Conservation (phyloP, 2,888 invertebrate genomes). For the Drosophila nigritarsus region DNA sequence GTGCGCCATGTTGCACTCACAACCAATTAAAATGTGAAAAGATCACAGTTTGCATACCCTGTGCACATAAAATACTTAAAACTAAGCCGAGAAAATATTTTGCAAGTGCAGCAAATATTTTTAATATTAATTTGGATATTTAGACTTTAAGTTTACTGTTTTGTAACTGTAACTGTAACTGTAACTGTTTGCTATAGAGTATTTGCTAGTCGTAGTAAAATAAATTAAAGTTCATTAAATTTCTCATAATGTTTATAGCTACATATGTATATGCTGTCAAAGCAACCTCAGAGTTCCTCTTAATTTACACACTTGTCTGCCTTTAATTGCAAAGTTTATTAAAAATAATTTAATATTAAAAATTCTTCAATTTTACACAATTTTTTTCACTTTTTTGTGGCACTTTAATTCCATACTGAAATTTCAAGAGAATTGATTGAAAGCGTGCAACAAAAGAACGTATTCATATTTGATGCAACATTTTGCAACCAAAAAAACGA, state of each 20-base stretch:
- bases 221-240: too few species aligned
- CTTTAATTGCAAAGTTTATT: neutral
- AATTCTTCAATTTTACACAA: too few species aligned
- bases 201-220: neutral
- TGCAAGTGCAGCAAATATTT: neutral
- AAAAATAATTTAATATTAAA: neutral
- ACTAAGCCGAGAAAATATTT: neutral
- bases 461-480: neutral
- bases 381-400: neutral
- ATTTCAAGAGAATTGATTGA: neutral
- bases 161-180: too few species aligned
- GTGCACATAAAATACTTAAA: too few species aligned
- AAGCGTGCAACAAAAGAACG: neutral
- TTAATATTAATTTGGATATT: neutral
- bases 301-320: neutral
- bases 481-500: neutral
- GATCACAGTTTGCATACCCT: slow-evolving; percentile 46
- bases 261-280: neutral
- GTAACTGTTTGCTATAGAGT: neutral
- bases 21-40: slow-evolving; percentile 68
- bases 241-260: too few species aligned
- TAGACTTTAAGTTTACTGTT: neutral
- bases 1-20: slow-evolving; percentile 39
- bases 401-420: neutral
- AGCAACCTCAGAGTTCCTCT: neutral